Percentiles rank a stretch among this genome's conserved stretches.
Conservation (phyloP, 2,888 invertebrate species). For the Himalopsyche kuldschensis region DNA sequence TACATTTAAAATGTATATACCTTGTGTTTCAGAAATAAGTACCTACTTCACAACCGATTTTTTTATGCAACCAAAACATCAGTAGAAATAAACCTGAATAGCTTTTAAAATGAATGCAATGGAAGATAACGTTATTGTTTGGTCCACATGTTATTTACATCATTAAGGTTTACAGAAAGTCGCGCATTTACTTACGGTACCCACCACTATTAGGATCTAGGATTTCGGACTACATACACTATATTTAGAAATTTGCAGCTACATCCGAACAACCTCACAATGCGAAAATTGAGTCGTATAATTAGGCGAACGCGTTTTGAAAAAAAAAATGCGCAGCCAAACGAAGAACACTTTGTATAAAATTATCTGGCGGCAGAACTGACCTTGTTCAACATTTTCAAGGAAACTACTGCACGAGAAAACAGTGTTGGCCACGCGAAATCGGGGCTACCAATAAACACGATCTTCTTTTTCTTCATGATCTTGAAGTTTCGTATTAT, state of each 20-base stretch:
- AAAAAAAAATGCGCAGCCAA: neutral
- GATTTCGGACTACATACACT: too few species aligned
- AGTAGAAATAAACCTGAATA: too few species aligned
- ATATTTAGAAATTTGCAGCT: neutral
- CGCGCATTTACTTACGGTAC: neutral
- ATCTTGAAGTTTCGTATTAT: too few species aligned
- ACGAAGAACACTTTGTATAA: neutral
- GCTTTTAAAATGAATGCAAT: too few species aligned
- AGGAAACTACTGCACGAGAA: constrained; percentile 3
- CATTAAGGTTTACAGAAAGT: too few species aligned
- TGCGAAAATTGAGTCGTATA: neutral
- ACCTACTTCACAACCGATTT: too few species aligned
- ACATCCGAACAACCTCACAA: neutral
- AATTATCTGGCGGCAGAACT: constrained; percentile 8
- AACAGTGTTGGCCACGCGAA: neutral
- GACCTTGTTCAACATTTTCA: constrained; percentile 21
- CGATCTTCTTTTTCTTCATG: neutral
- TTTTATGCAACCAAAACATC: too few species aligned
- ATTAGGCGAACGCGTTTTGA: neutral
- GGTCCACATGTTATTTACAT: too few species aligned
- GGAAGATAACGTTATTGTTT: too few species aligned
- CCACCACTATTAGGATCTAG: too few species aligned
- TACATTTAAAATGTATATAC: too few species aligned
- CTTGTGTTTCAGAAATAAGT: too few species aligned
- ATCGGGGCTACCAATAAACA: neutral